phyloP scores from a whole-genome alignment of 2,113 vertebrate species.

The Aldabrachelys gigantea region DNA sequence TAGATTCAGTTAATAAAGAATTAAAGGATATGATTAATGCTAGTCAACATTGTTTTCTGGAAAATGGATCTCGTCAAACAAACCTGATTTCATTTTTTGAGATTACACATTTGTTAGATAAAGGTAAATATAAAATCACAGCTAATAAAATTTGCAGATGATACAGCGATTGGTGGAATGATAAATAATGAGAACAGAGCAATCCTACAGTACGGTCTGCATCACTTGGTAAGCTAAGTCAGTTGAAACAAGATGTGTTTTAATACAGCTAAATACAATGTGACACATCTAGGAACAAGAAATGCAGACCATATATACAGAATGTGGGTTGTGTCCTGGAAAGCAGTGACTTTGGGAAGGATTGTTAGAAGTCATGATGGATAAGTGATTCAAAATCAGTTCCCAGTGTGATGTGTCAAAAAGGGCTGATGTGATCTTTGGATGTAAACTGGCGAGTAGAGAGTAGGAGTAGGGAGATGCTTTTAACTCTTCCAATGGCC shows the following conservation, averaged over 20 bases:
- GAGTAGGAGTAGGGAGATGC: not conserved
- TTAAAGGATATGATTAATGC: not conserved
- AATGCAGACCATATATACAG: not conserved
- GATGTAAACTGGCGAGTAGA: not conserved
- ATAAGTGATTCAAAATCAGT: not conserved
- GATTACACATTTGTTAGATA: not conserved
- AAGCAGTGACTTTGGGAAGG: not conserved
- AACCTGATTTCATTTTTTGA: not conserved
- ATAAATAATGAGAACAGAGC: not conserved
- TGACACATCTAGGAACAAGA: not conserved
- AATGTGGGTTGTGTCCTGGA: not conserved
- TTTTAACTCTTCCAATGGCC: not conserved
- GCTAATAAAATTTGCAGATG: not conserved
- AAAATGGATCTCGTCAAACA: not conserved
- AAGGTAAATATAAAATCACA: not conserved
- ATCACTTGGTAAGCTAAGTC: not conserved
- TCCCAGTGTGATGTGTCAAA: not conserved
- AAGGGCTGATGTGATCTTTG: not conserved
- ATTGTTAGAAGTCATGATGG: not conserved
- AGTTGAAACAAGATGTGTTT: not conserved
- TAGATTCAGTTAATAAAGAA: fast-evolving
- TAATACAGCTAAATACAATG: not conserved
- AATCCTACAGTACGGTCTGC: not conserved
- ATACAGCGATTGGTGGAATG: not conserved
- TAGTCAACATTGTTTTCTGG: not conserved